phyloP scores from a whole-genome alignment of 1,140 invertebrate species.

The Trichogramma pretiosum region DNA sequence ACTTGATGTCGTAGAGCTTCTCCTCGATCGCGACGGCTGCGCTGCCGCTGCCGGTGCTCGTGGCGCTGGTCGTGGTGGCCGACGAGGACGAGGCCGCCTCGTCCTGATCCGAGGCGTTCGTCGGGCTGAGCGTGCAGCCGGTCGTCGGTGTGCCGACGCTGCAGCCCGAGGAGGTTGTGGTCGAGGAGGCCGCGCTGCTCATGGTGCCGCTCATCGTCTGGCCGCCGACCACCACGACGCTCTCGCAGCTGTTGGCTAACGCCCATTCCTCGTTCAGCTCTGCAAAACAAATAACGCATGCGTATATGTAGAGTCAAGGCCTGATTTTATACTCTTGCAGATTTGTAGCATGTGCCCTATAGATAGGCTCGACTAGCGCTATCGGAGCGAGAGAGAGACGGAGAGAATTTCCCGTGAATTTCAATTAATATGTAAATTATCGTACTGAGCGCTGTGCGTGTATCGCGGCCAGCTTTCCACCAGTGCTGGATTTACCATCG shows the following conservation, averaged over 20 bases:
- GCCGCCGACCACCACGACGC: slow-evolving; percentile 52
- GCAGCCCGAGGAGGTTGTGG: slow-evolving; percentile 45
- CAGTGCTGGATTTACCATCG: too few species aligned
- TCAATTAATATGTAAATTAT: too few species aligned
- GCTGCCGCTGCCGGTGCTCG: not conserved
- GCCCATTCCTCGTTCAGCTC: slow-evolving; percentile 72
- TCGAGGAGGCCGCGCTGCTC: slow-evolving; percentile 16
- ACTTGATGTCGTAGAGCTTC: too few species aligned
- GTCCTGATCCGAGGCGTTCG: slow-evolving; percentile 58
- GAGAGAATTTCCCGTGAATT: too few species aligned
- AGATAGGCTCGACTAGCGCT: too few species aligned
- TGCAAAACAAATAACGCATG: too few species aligned
- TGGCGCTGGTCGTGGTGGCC: slow-evolving; percentile 57
- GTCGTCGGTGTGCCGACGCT: slow-evolving; percentile 48
- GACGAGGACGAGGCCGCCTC: slow-evolving; percentile 62
- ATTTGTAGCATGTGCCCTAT: too few species aligned
- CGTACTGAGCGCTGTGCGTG: too few species aligned
- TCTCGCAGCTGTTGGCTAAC: slow-evolving; percentile 51
- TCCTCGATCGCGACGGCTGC: not conserved
- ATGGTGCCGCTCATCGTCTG: slow-evolving; percentile 16
- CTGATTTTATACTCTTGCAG: too few species aligned
- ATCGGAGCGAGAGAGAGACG: too few species aligned
- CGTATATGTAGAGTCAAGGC: too few species aligned
- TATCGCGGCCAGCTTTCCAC: too few species aligned
- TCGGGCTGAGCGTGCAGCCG: slow-evolving; percentile 57